Evolutionary conservation across 1,140 invertebrate genomes (phyloP).

Genomic region (Akabosia matsudoensis): DNA sequence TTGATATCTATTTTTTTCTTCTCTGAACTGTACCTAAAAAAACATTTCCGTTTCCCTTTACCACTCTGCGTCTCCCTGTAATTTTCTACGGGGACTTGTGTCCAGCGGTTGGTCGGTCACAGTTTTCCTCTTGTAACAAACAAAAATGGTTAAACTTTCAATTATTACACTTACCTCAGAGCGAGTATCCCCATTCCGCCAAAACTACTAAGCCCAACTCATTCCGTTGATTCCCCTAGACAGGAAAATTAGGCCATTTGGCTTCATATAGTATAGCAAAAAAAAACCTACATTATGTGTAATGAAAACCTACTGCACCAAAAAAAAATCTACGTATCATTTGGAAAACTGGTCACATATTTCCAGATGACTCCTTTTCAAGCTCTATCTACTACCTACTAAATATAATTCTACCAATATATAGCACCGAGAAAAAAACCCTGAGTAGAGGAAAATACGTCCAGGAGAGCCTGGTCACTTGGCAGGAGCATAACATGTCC

Average conservation of each 20-base stretch:
- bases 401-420: not conserved
- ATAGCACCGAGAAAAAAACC: too few species aligned
- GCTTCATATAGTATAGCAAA: not conserved
- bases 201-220: not conserved
- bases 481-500: not conserved
- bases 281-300: not conserved
- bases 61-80: not conserved
- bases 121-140: not conserved
- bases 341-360: conserved; percentile 3
- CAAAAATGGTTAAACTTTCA: conserved; percentile 7
- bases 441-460: not conserved
- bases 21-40: too few species aligned
- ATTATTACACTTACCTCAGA: not conserved
- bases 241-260: not conserved
- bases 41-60: too few species aligned
- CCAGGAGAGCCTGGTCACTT: not conserved
- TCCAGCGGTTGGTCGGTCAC: too few species aligned
- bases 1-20: too few species aligned
- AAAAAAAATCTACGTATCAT: not conserved
- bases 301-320: not conserved
- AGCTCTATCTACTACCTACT: not conserved
- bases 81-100: too few species aligned
- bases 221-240: not conserved
- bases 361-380: not conserved
- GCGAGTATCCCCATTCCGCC: not conserved